Base-by-base conservation (phyloP, 2,888 invertebrate genomes). In the Rhamnusium bicolor region DNA sequence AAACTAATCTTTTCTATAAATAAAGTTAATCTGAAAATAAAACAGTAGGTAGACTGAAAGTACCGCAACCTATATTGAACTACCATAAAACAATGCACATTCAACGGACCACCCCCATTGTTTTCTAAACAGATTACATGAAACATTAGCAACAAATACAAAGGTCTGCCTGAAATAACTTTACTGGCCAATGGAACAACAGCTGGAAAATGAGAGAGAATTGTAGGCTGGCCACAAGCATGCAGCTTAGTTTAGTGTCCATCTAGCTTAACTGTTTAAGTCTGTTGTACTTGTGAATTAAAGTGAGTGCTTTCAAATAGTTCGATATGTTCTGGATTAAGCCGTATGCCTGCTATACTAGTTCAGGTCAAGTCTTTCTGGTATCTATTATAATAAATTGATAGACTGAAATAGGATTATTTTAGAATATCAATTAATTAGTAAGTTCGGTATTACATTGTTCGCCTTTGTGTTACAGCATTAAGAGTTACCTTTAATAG, bases 31-130 rank as follows among this genome's bases (percentile, higher is more conserved):
- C 51, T 47, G 47, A 63, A 62, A 67, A 73, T 69, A 73, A 69
- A 70, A 70, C 70, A 73, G 62, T 62, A 62, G 70, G 62, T 72
- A 68, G 46, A 72, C 46, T 65, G 70, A 73, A 73, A 66, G 65
- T 66, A 66, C 69, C 73, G 27, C 73, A 66, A 69, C 53, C 60
- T 61, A 69, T 68, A 68, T 69, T 72, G 47, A 51, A 27, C 47
- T 12, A 47, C 27, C 29, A 49, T 29, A 29, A 19, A 27, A 27
- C 49, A 27, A 27, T 24, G 60, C 32, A n/a, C 40, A 61, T 27
- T 46, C 60, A 32, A 47, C 47, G 18, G 49, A 51, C 49, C 27
- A 24, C 29, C 61, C 40, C 16, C 27, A 51, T 63, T 63, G 63
- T 51, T 63, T 61, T 24, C 61, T 46, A 24, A 46, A 61, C 29